These are phyloP conservation scores for Colistium nudipinnis DNA, from an alignment of 2,113 vertebrate species.

Conservation along the genomic window DNA sequence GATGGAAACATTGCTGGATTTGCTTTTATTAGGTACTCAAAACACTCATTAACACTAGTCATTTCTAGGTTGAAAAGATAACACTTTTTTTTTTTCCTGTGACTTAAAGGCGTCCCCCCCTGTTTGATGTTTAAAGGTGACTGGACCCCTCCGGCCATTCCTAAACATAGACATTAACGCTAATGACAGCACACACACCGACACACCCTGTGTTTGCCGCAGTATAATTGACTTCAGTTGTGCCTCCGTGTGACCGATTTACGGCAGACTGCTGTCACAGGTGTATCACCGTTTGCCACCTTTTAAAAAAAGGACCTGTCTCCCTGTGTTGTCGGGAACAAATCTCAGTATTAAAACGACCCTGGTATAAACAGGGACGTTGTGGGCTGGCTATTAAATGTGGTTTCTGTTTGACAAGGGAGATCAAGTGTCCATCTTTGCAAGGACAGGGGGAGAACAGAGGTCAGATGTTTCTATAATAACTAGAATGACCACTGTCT, in stretches of 20 bases:
- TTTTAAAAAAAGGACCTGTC: not conserved
- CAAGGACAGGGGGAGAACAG: too few relatives aligned
- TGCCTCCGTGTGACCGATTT: slow-evolving; percentile 38
- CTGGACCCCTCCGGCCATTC: slow-evolving; percentile 32
- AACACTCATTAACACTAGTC: not conserved
- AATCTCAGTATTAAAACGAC: not conserved
- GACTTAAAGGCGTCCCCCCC: too few relatives aligned
- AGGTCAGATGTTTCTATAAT: too few relatives aligned
- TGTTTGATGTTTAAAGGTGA: slow-evolving; percentile 14
- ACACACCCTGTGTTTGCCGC: slow-evolving; percentile 47
- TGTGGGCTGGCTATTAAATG: not conserved
- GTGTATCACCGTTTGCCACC: slow-evolving; percentile 40
- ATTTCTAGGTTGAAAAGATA: not conserved
- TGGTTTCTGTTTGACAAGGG: too few relatives aligned
- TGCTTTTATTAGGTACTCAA: not conserved
- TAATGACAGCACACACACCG: slow-evolving; percentile 47
- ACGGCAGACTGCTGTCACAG: slow-evolving; percentile 17
- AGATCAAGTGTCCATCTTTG: too few relatives aligned
- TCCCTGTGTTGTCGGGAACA: not conserved
- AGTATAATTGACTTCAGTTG: slow-evolving; percentile 16
- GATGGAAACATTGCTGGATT: not conserved
- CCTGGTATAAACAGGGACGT: not conserved
- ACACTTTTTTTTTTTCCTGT: too few relatives aligned
- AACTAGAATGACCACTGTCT: too few relatives aligned
- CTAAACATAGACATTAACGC: slow-evolving; percentile 60